These are phyloP conservation scores for Dinoponera quadriceps DNA, from an alignment of 1,140 invertebrate genomes.

Conservation along the genomic window DNA sequence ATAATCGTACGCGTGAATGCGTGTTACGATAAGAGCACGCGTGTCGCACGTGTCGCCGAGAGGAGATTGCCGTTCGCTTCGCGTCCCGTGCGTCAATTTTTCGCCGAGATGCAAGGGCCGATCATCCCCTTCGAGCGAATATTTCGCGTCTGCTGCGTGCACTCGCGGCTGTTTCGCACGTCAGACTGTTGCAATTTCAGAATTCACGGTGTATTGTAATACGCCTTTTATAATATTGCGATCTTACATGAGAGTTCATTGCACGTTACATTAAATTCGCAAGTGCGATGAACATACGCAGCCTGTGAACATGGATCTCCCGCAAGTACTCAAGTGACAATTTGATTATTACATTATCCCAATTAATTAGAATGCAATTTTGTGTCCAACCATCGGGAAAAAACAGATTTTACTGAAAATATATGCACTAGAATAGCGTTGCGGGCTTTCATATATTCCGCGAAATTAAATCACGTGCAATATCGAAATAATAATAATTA, in stretches of 20 bases:
- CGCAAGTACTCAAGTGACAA: slow-evolving; percentile 24
- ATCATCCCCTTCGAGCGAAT: too few relatives aligned
- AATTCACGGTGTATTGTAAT: slow-evolving; percentile 10
- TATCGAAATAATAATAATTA: slow-evolving; percentile 1
- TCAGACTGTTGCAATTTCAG: slow-evolving; percentile 1
- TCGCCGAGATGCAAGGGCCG: too few relatives aligned
- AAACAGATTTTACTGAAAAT: background rate
- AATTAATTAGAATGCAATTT: too few relatives aligned
- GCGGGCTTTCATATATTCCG: background rate
- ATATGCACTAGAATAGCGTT: background rate
- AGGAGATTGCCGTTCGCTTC: too few relatives aligned
- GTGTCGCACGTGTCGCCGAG: too few relatives aligned
- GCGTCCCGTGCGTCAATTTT: too few relatives aligned
- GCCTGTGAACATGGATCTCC: slow-evolving; percentile 16
- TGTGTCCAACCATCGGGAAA: background rate
- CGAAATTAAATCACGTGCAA: background rate
- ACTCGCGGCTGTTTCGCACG: slow-evolving; percentile 16
- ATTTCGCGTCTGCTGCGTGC: background rate
- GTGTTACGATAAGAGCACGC: too few relatives aligned
- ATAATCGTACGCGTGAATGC: too few relatives aligned
- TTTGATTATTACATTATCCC: slow-evolving; percentile 6
- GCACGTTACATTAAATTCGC: background rate
- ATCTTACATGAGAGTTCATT: slow-evolving; percentile 8
- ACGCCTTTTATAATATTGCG: background rate
- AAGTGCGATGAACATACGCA: slow-evolving; percentile 1